These are phyloP conservation scores for Sebastes kiyomatsui DNA, from an alignment of 2,797 vertebrate species.

Conservation along the genomic window DNA sequence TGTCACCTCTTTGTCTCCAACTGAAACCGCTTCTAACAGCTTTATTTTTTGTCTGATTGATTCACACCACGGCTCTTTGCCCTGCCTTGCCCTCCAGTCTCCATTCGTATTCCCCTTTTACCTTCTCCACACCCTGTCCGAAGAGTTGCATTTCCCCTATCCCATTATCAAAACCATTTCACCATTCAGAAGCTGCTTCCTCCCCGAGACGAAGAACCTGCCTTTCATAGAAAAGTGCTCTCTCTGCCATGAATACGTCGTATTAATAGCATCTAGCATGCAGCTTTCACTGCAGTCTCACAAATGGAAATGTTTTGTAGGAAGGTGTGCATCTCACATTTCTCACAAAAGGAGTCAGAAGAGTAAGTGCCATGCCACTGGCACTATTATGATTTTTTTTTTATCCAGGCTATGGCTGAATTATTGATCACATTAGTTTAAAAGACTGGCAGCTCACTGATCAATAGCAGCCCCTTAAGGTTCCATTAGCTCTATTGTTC, in stretches of 20 bases:
- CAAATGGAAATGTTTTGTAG: constrained; percentile 68
- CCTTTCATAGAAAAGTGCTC: constrained; percentile 58
- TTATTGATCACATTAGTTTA: constrained; percentile 65
- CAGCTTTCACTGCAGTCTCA: constrained; percentile 35
- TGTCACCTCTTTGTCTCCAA: constrained; percentile 22
- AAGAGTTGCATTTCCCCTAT: constrained; percentile 25
- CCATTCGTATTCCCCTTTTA: constrained; percentile 11
- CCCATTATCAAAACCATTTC: constrained; percentile 59
- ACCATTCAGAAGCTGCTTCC: constrained; percentile 37
- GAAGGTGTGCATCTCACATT: constrained; percentile 47
- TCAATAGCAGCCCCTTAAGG: constrained; percentile 63
- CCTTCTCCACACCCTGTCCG: constrained; percentile 21
- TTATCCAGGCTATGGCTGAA: constrained; percentile 43
- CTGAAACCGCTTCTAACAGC: constrained; percentile 34
- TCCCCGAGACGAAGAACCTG: constrained; percentile 18
- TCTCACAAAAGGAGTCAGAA: constrained; percentile 36
- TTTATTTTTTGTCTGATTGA: constrained; percentile 22
- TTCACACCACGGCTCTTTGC: constrained; percentile 29
- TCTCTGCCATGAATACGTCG: constrained; percentile 33
- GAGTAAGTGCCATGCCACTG: constrained; percentile 27
- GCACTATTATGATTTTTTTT: constrained; percentile 42
- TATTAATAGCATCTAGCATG: constrained; percentile 61
- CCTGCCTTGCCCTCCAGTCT: constrained; percentile 19
- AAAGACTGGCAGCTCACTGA: constrained; percentile 59
- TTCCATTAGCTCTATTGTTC: constrained; percentile 66